Base-by-base conservation (phyloP, 1,140 invertebrate genomes). In the Penaeus indicus region DNA sequence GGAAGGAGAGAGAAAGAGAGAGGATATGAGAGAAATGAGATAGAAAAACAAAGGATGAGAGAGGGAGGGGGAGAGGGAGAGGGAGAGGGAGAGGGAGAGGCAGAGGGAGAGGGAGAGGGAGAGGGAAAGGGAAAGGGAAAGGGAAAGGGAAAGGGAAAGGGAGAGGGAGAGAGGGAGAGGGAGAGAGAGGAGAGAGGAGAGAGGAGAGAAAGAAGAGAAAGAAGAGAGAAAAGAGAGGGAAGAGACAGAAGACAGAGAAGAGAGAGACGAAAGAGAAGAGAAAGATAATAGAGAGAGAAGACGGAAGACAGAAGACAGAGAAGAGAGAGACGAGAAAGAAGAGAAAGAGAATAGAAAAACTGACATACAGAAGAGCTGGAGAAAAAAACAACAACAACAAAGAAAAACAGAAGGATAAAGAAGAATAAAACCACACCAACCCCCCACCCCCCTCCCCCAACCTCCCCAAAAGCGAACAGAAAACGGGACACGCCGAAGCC, bases 181-280 rank as follows among this genome's bases (percentile, higher is more conserved):
- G 21, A 78, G 75, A 38, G n/a, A 78, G 10, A 78, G 25, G 27
- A 78, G 8, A 78, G 75, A 78, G 38, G 75, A 38, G 75, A 78
- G 25, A 13, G 75, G 19, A 47, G 25, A n/a, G 32, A 32, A 3
- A 22, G 38, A 38, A 38, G 77, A 42, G 38, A 42, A 8, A 42
- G 77, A 25, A 79, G 77, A 42, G 77, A 27, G n/a, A 27, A 11
- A 11, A 42, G 77, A 79, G n/a, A 42, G 77, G 8, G 77, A 42
- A 18, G 18, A 7, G 7, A 7, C 5, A 21, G 8, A 7, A 42
- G n/a, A 79, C 2, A 42, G 77, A 27, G 77, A 42, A 11, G 21
- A n/a, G 8, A 10, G 21, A 8, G 10, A n/a, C 2, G 77, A 79
- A 3, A 42, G 38, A 42, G 38, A 27, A 10, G 25, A n/a, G 10